Conservation (phyloP, 2,888 invertebrate genomes). For the Phengaris alcon region DNA sequence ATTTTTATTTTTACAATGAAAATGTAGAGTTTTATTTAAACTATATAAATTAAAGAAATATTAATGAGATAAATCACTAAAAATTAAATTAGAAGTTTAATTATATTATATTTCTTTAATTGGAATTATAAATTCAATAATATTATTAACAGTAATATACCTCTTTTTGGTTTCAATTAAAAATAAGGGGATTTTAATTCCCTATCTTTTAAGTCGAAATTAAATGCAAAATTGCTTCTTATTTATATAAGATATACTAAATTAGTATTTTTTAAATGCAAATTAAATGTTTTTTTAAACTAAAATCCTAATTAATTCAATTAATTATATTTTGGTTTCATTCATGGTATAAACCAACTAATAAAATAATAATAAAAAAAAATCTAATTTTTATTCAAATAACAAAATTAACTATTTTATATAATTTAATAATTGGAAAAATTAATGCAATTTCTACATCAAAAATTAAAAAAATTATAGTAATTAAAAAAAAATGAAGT, state of each 20-base stretch:
- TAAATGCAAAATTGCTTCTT: constrained; percentile 76
- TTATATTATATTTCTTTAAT: constrained; percentile 53
- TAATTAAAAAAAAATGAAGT: constrained; percentile 82
- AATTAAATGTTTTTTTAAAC: constrained; percentile 67
- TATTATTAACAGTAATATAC: constrained; percentile 84
- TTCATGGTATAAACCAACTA: constrained; percentile 66
- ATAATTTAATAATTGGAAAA: constrained; percentile 75
- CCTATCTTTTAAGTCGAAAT: constrained; percentile 70
- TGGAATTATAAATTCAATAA: constrained; percentile 72
- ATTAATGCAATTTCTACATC: constrained; percentile 85
- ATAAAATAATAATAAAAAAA: constrained; percentile 75
- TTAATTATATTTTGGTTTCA: constrained; percentile 69
- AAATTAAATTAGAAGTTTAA: constrained; percentile 83
- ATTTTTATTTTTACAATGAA: constrained; percentile 81
- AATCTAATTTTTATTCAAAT: constrained; percentile 55
- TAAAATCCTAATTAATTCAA: constrained; percentile 65
- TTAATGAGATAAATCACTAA: constrained; percentile 72
- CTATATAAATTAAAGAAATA: constrained; percentile 71
- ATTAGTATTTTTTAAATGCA: constrained; percentile 65
- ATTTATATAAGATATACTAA: constrained; percentile 72
- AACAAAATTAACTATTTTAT: constrained; percentile 53
- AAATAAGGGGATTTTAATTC: constrained; percentile 71
- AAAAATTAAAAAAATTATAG: constrained; percentile 85
- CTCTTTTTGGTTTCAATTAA: constrained; percentile 81
- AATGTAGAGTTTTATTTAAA: constrained; percentile 83